Evolutionary conservation across 2,888 invertebrate species (phyloP).

Genomic region (Campoplex nolae): DNA sequence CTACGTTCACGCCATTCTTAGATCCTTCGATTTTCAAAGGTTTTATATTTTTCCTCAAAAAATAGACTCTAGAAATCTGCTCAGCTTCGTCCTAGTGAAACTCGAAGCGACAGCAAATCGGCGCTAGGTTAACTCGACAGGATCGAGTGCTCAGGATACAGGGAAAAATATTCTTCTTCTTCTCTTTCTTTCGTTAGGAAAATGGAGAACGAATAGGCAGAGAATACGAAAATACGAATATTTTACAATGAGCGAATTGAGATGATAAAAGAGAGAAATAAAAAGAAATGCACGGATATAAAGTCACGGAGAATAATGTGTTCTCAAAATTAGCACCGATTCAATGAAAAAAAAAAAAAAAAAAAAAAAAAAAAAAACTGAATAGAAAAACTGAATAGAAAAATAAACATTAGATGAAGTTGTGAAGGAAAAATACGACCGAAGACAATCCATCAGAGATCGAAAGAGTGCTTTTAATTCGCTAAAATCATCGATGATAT

Average conservation of each 20-base stretch:
- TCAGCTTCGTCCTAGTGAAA: constrained; percentile 1
- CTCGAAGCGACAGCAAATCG: constrained; percentile 15
- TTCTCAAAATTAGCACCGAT: background rate
- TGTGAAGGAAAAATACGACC: background rate
- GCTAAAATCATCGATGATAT: background rate
- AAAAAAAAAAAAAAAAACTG: constrained; percentile 7
- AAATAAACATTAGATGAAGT: background rate
- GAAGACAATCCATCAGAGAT: constrained; percentile 41
- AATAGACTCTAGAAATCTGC: background rate
- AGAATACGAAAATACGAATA: constrained; percentile 27
- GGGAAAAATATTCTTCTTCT: constrained; percentile 48
- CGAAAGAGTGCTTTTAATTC: constrained; percentile 14
- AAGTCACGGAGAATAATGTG: background rate
- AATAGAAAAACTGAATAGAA: background rate
- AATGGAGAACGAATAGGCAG: background rate
- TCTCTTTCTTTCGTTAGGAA: constrained; percentile 42
- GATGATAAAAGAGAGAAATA: background rate
- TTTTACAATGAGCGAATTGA: constrained; percentile 37
- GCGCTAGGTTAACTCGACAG: constrained; percentile 28
- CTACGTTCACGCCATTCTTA: background rate
- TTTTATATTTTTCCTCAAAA: background rate
- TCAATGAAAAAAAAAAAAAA: background rate
- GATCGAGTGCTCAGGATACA: constrained; percentile 56
- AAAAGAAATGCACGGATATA: background rate
- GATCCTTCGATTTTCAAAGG: background rate